phyloP scores from a whole-genome alignment of 2,113 vertebrate species.

The Hypanus sabinus region DNA sequence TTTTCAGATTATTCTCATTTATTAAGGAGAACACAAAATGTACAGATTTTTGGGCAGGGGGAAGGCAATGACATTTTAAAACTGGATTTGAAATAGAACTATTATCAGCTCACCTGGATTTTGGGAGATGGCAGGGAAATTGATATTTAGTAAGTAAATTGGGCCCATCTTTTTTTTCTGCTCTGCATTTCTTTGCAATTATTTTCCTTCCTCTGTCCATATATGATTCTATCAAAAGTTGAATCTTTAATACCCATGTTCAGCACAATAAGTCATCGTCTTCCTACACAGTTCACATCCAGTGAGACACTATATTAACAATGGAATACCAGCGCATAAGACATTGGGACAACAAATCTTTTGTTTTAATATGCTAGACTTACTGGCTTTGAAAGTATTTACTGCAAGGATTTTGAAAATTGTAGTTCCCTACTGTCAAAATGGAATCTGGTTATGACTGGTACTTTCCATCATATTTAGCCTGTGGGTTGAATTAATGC shows the following conservation, averaged over 20 bases:
- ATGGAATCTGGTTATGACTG: not conserved
- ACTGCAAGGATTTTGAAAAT: not conserved
- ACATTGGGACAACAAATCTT: not conserved
- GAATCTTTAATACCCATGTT: not conserved
- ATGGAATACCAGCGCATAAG: not conserved
- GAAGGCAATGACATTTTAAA: not conserved
- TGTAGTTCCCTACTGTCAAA: not conserved
- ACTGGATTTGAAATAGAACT: not conserved
- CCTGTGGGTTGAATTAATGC: not conserved
- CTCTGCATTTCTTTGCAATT: not conserved
- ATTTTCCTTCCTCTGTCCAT: not conserved
- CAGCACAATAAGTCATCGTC: not conserved
- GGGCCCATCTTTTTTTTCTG: not conserved
- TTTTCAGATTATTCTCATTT: not conserved
- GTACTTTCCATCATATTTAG: not conserved
- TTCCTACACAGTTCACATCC: not conserved
- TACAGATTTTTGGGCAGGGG: not conserved
- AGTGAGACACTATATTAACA: not conserved
- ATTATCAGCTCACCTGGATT: not conserved
- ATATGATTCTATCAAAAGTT: not conserved
- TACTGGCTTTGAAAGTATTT: not conserved
- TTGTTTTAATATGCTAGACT: not conserved
- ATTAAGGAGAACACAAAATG: no score
- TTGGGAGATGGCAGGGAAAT: not conserved
- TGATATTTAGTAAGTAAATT: not conserved